Base-by-base conservation (phyloP, 2,888 invertebrate species). In the Matsumyia berberina region DNA sequence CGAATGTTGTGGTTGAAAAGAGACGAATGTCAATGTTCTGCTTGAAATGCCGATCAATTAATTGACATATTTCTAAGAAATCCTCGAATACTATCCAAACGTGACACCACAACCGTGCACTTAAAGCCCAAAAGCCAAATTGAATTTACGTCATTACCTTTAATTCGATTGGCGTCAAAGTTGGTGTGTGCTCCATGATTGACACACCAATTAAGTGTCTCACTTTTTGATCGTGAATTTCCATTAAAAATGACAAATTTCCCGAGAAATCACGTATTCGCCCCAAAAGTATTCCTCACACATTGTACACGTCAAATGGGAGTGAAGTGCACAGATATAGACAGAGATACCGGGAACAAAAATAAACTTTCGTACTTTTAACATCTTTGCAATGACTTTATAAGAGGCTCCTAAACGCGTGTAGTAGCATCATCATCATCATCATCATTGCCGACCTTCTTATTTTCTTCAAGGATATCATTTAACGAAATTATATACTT, bases 201-300 rank as follows among this genome's bases (percentile, higher is more conserved):
- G 46, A 46, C 55, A 69, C 57, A 15, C 33, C 57, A 69, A 57
- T 69, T 69, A 69, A 2, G 6, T 15, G 33, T n/a, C 33, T 44
- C 42, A 12, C 11, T 2, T 35, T 29, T 7, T 15, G 24, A 12
- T 15, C 37, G 51, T 15, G 15, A 29, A 66, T 24, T 24, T 66
- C 19, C 9, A 35, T 15, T 12, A 5, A 12, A 46, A 49, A 33
- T 17, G 35, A 2, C 35, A 39, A 57, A 1, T 8, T 17, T 17
- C 2, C 15, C 7, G 3, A 9, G 15, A 49, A 12, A 49, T 46
- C 64, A 64, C 35, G 49, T 49, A 37, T 9, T 62, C 29, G 7
- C 12, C n/a, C 33, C 31, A 5, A 17, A n/a, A 12, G 12, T 12
- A 15, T 19, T 4, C 37, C n/a, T 24, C 4, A 39, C 39, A 3